Evolutionary conservation across 2,888 invertebrate species (phyloP).

Genomic region (Bombyx huttoni): DNA sequence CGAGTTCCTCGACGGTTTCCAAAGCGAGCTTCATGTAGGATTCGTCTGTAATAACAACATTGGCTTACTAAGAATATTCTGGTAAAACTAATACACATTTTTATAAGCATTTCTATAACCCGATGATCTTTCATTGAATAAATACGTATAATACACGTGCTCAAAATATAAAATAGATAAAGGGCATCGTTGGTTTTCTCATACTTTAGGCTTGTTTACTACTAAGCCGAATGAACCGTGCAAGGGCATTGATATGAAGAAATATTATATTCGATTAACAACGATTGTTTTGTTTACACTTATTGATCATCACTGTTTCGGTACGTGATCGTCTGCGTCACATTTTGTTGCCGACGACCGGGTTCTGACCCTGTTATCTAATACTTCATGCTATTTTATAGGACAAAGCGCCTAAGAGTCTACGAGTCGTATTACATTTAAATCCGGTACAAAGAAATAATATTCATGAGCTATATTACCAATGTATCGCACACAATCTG

Average conservation of each 20-base stretch:
- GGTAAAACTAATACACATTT: not conserved
- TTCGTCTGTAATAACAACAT: constrained; percentile 79
- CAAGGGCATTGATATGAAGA: not conserved
- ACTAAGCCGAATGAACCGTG: not conserved
- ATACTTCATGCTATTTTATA: not conserved
- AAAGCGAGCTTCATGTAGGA: constrained; percentile 93
- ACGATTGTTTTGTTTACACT: not conserved
- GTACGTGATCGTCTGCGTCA: not conserved
- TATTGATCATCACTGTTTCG: not conserved
- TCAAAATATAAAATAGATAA: not conserved
- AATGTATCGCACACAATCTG: not conserved
- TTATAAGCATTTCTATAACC: not conserved
- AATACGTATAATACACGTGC: not conserved
- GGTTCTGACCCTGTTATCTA: not conserved
- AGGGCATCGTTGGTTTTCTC: not conserved
- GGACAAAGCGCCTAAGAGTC: not conserved
- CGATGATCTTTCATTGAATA: not conserved
- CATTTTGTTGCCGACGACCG: not conserved
- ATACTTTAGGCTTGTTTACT: not conserved
- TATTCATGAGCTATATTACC: not conserved
- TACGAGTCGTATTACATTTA: no score
- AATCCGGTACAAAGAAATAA: not conserved
- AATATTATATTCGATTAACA: not conserved
- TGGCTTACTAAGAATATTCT: no score
- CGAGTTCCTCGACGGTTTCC: constrained; percentile 98